These are phyloP conservation scores for Troilus luridus DNA, from an alignment of 2,888 invertebrate species.

Conservation along the genomic window DNA sequence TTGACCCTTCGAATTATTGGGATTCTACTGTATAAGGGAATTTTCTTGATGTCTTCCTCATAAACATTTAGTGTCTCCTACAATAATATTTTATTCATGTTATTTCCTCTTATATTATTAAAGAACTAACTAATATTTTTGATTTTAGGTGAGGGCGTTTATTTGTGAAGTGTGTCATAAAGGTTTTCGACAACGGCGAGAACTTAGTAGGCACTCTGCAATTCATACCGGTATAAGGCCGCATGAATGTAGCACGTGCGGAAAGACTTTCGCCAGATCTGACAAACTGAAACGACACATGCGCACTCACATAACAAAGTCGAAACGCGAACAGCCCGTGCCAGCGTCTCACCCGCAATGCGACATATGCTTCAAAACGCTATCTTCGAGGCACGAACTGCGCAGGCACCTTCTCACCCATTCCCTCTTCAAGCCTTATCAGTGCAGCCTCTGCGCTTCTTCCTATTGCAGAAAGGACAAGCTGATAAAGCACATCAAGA, in stretches of 20 bases:
- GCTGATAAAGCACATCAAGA: constrained; percentile 75
- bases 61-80: background rate
- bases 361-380: constrained; percentile 60
- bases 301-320: constrained; percentile 58
- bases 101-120: background rate
- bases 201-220: constrained; percentile 78
- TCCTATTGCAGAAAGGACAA: constrained; percentile 73
- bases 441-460: constrained; percentile 77
- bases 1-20: too few relatives aligned
- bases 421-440: constrained; percentile 79
- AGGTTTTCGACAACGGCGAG: constrained; percentile 78
- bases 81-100: background rate
- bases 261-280: constrained; percentile 75
- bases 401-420: constrained; percentile 80
- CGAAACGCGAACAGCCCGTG: background rate
- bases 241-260: constrained; percentile 78
- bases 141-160: constrained; percentile 60
- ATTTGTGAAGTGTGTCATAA: constrained; percentile 78
- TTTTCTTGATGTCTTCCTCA: too few relatives aligned
- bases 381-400: constrained; percentile 71
- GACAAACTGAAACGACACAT: constrained; percentile 67
- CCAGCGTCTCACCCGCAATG: constrained; percentile 53
- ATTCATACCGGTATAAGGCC: constrained; percentile 79
- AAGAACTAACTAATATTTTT: background rate
- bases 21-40: too few relatives aligned